Base-by-base conservation (phyloP, 2,797 vertebrate genomes). In the Megalops cyprinoides region DNA sequence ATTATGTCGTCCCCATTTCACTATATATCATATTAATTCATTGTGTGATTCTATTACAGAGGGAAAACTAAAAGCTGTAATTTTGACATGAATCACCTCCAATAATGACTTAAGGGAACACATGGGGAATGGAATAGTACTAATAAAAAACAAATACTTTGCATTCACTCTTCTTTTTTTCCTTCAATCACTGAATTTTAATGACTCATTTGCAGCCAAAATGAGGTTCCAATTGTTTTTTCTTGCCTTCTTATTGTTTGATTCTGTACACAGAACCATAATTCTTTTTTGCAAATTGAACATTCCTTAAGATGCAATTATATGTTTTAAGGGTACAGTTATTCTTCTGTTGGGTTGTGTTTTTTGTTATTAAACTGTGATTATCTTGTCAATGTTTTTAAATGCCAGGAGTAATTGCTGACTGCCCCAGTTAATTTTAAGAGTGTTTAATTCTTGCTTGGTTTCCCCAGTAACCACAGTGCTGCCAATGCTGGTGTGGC, bases 361-460 rank as follows among this genome's bases (percentile, higher is more conserved):
- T 39, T 65, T 44, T 71, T 71, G 7, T 53, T 81, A 71, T 84
- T 76, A 75, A 56, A 74, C 83, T 46, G 20, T 84, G 85, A 87
- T 86, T 84, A 82, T 83, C 76, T 82, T 85, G 82, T 83, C 84
- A 82, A 81, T 88, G 81, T 84, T 86, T 62, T 84, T 73, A 85
- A 85, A 85, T 87, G 85, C 83, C 85, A 85, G 84, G 82, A 81
- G 84, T 85, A 87, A 87, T 87, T 84, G 78, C 81, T 81, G 78
- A 76, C 82, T 79, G 81, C 78, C 82, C 79, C 78, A 74, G 86
- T 82, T 87, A 85, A 85, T 87, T 84, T 79, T 77, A 82, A 81
- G 58, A 73, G 79, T 44, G 46, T 60, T 78, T 53, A 78, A 67
- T 84, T 84, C 80, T 77, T 74, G 73, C 74, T 56, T 39, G 7